These are phyloP conservation scores for Bambusicola thoracicus DNA, from an alignment of 2,113 vertebrate species.

Conservation along the genomic window DNA sequence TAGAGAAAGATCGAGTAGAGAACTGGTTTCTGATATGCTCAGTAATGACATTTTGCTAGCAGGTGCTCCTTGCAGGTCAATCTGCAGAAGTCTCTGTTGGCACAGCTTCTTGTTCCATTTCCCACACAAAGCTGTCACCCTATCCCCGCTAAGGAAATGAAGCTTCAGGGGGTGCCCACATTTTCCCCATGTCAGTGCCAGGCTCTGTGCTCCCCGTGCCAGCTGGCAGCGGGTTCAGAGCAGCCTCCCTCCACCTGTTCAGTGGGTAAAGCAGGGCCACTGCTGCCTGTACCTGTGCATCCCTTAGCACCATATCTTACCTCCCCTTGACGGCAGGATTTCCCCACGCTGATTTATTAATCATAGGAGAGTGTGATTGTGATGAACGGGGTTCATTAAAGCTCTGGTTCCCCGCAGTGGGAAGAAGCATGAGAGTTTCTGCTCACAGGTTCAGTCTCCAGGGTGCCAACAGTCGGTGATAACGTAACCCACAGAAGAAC, in stretches of 20 bases:
- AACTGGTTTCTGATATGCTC: neutral
- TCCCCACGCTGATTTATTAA: neutral
- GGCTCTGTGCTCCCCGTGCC: neutral
- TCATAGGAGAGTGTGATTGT: neutral
- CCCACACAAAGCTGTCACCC: neutral
- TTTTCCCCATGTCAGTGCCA: neutral
- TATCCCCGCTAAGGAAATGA: constrained; percentile 45
- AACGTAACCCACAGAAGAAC: accelerated
- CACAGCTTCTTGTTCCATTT: neutral
- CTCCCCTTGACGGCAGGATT: neutral
- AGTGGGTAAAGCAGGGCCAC: neutral
- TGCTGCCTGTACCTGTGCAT: neutral
- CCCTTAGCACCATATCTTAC: neutral
- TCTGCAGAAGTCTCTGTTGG: neutral
- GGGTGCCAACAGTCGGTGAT: neutral
- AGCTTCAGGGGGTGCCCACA: constrained; percentile 1
- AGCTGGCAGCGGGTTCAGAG: neutral
- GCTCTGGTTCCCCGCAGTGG: neutral
- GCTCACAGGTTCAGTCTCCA: neutral
- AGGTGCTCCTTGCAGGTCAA: neutral
- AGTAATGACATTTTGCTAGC: neutral
- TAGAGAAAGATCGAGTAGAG: neutral
- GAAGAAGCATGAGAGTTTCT: neutral
- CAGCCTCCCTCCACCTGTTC: neutral
- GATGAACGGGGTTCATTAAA: neutral